Evolutionary conservation across 1,140 invertebrate genomes (phyloP), one percentile per base, ranked within the genome.

Genomic region (Diorhabda elongata): DNA sequence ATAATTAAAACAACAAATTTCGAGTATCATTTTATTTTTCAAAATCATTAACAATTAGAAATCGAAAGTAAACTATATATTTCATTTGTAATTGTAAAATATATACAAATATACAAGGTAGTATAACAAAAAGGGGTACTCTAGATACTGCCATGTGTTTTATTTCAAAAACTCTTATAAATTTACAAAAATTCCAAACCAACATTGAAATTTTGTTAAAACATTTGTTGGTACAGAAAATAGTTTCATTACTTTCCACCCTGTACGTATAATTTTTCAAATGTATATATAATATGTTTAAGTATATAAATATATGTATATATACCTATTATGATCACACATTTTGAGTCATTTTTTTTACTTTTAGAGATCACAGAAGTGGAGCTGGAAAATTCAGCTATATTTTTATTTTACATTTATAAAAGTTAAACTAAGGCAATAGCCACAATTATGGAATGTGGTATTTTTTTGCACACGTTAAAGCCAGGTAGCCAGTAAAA

Each of bases 351-450:
- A 74, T 76, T 77, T 75, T 73, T 74, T 74, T 65, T 75, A 66
- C 67, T 67, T 71, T 75, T 67, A 79, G 79, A 80, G 79, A 80
- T 80, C 79, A 80, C 79, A 80, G 79, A 78, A 79, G 77, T 69
- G 74, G 77, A 80, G 74, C 76, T 77, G 76, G 76, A 77, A 77
- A 67, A 45, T 70, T 72, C 69, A 76, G 66, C 73, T 70, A 69
- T 63, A 70, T 62, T 61, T 65, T 64, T 64, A 26, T 56, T 67
- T 68, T 60, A 57, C 8, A 41, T 64, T 64, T 64, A 69, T n/a
- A 44, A 43, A 59, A 58, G 42, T 52, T 59, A 52, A 63, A 56
- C 41, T 69, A 61, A 66, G 44, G 42, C 43, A 60, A 68, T 57
- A n/a, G 64, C 56, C 69, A 52, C 44, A 65, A 61, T 60, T 52